Evolutionary conservation across 2,888 invertebrate genomes (phyloP).

Genomic region (Cylindroiulus punctatus): DNA sequence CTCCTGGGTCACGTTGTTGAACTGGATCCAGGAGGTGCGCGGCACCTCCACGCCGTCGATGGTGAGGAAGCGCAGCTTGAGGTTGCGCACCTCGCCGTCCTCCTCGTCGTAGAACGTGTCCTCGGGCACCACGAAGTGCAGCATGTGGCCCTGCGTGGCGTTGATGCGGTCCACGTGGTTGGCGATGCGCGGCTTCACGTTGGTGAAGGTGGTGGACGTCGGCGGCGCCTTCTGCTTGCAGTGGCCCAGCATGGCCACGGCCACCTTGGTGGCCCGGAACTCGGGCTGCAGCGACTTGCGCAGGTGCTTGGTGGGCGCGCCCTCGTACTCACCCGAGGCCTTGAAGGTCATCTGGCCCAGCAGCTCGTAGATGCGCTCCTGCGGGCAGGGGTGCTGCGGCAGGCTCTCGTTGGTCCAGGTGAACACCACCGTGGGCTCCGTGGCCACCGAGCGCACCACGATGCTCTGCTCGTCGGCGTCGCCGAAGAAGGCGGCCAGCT

Average conservation of each 20-base stretch:
- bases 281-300: conserved; percentile 74
- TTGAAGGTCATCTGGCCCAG: neutral
- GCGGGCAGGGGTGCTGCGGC: conserved; percentile 81
- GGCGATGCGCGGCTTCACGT: conserved; percentile 80
- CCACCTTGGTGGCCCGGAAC: conserved; percentile 74
- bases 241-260: conserved; percentile 73
- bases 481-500: conserved; percentile 71
- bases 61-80: conserved; percentile 79
- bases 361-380: conserved; percentile 72
- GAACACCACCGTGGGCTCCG: conserved; percentile 72
- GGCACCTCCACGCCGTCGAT: conserved; percentile 77
- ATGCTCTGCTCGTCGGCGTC: conserved; percentile 73
- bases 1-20: conserved; percentile 86
- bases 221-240: conserved; percentile 72
- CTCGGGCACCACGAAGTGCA: conserved; percentile 83
- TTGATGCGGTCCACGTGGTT: conserved; percentile 87
- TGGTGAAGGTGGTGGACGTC: conserved; percentile 71
- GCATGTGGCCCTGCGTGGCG: conserved; percentile 82
- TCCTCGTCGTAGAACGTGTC: conserved; percentile 92
- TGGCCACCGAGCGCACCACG: conserved; percentile 73
- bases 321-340: conserved; percentile 65
- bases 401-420: conserved; percentile 89
- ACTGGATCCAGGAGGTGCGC: conserved; percentile 84
- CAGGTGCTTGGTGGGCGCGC: conserved; percentile 73
- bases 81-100: conserved; percentile 78